Evolutionary conservation across 1,140 invertebrate genomes (phyloP), one percentile per base, ranked within the genome.

Genomic region (Monochamus saltuarius): DNA sequence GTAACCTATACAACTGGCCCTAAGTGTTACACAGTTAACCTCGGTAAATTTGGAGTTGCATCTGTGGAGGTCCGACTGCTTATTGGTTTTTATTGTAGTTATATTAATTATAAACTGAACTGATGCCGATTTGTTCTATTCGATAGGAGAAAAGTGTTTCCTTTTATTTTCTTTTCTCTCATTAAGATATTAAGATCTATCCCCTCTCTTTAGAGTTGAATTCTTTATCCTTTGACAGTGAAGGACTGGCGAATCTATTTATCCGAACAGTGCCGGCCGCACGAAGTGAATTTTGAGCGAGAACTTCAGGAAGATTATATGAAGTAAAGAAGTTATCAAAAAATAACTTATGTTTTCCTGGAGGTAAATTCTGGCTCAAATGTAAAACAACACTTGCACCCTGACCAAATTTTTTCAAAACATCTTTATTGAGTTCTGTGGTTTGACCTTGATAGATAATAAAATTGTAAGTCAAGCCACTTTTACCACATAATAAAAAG

Each of bases 71-170:
- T n/a, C n/a, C n/a, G n/a, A n/a, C n/a, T 55, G 40, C 16, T 19
- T 57, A 43, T 54, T 57, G 17, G 35, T 56, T 17, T 58, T 40
- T 53, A 34, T 69, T 62, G 70, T 63, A 55, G 74, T 74, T 47
- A 72, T 74, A 22, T 75, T 74, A 67, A 77, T n/a, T n/a, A n/a
- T n/a, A n/a, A n/a, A n/a, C 52, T 71, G 76, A 79, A 72, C 78
- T 78, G 34, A 77, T 78, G 38, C 68, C 73, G 22, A 77, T 63
- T n/a, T 70, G 61, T 47, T 73, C 73, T 55, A 66, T 62, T 56
- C 72, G 74, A 63, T 78, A 78, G 61, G 78, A 52, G 47, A 36
- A 56, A 52, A 43, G 51, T 51, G 39, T 61, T 10, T 52, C 56
- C 36, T 56, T 46, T 45, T 49, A 34, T n/a, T 56, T 34, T 40